A percentile compares a stretch with the other conserved stretches of the same genome.
phyloP scores from a whole-genome alignment of 2,797 vertebrate genomes.

The Cheirogaleus major region DNA sequence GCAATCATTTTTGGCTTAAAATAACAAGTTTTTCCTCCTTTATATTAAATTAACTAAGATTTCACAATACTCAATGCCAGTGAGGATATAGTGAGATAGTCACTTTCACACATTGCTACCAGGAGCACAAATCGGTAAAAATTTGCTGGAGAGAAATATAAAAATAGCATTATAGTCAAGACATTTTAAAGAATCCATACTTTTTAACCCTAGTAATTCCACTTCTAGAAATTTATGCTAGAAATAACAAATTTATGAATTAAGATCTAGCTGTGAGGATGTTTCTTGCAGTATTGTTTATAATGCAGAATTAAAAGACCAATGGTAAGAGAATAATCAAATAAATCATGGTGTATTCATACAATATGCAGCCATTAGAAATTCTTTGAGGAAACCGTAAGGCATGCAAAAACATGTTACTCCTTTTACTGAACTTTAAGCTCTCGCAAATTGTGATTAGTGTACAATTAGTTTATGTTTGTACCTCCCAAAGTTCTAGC shows the following conservation, averaged over 20 bases:
- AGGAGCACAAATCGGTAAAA: not conserved
- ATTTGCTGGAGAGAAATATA: not conserved
- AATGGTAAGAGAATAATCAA: not conserved
- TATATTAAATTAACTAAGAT: constrained; percentile 18
- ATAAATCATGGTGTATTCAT: not conserved
- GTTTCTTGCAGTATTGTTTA: not conserved
- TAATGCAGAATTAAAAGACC: not conserved
- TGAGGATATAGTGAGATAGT: not conserved
- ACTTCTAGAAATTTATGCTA: constrained; percentile 20
- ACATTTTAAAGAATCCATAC: not conserved
- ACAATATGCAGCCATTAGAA: not conserved
- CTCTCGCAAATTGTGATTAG: not conserved
- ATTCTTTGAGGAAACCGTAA: not conserved
- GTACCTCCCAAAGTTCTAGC: not conserved
- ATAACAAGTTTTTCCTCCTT: not conserved
- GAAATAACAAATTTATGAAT: not conserved
- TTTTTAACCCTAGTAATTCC: constrained; percentile 1
- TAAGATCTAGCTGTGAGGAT: not conserved
- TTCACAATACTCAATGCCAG: not conserved
- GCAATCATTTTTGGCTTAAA: not conserved
- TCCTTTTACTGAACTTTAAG: not conserved
- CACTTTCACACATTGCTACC: not conserved
- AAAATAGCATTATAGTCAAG: constrained; percentile 22
- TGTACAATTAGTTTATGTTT: not conserved
- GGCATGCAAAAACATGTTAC: not conserved